A percentile compares a stretch with the other conserved stretches of the same genome.
phyloP scores from a whole-genome alignment of 2,113 vertebrate species.

The Melanerpes formicivorus region DNA sequence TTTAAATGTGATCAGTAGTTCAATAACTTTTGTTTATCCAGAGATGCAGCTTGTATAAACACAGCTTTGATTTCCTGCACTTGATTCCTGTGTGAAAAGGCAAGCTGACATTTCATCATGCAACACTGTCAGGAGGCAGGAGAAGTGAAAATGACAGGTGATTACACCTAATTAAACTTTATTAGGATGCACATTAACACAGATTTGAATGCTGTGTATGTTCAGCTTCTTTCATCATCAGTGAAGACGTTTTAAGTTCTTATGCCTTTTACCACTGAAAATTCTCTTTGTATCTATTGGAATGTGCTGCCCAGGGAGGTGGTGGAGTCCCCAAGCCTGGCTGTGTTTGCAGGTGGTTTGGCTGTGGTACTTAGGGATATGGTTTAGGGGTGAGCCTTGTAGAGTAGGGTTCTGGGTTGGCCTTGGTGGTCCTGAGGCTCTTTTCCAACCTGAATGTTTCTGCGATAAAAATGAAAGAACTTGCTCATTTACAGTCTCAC shows the following conservation, averaged over 20 bases:
- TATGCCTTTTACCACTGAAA: not conserved
- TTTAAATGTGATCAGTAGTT: constrained; percentile 13
- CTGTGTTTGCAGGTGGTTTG: too few species aligned
- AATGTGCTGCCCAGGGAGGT: too few species aligned
- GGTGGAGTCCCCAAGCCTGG: too few species aligned
- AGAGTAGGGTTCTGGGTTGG: too few species aligned
- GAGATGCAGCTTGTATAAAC: constrained; percentile 19
- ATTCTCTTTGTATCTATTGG: not conserved
- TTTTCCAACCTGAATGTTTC: too few species aligned
- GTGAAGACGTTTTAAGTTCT: not conserved
- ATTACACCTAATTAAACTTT: not conserved
- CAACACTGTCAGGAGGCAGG: not conserved
- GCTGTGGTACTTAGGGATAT: too few species aligned
- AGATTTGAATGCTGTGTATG: not conserved
- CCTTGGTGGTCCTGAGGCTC: too few species aligned
- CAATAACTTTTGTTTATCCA: not conserved
- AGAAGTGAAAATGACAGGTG: not conserved
- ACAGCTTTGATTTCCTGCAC: constrained; percentile 27
- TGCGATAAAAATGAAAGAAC: too few species aligned
- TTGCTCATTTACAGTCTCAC: too few species aligned
- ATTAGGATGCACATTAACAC: not conserved
- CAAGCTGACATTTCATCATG: not conserved
- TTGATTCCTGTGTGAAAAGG: constrained; percentile 15
- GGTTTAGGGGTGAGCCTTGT: too few species aligned
- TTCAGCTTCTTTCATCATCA: constrained; percentile 11